Evolutionary conservation across 1,140 invertebrate species (phyloP), one percentile per base, ranked within the genome.

Genomic region (Scaptomyza graminum): DNA sequence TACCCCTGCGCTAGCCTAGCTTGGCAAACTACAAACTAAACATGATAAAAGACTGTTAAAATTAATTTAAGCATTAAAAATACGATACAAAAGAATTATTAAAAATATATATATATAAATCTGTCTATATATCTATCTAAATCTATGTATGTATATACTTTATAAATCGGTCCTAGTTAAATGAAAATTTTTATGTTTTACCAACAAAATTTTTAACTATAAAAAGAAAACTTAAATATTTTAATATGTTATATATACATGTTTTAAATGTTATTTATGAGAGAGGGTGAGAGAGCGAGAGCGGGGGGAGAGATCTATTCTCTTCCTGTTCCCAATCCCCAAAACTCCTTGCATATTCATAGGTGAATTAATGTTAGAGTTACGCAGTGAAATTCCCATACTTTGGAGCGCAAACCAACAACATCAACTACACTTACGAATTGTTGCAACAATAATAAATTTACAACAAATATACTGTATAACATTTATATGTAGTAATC

Each of bases 1-100:
- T n/a, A n/a, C n/a, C n/a, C 22, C 52, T 18, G 9, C 18, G 9
- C 18, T 57, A 54, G 13, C 63, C 47, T 28, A 43, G 47, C 28
- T 59, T 34, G 31, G 46, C 25, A 55, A 47, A 39, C 61, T 64
- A 67, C 72, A 79, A 85, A 85, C 81, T 85, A 85, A 85, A 81
- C 77, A 82, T 85, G 82, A 85, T 87, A 85, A 81, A 85, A 85
- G 82, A 85, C 82, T 85, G 82, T 82, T 85, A 85, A 52, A 75
- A 81, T 72, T 72, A 72, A 59, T 67, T 18, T 66, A 67, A 71
- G 68, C 16, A 18, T 16, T 60, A 54, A 66, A 13, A 25, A 67
- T 62, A 22, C 18, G 18, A 22, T 22, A 18, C 18, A 78, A 75
- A 9, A 9, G 2, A 12, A 11, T 12, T n/a, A 41, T 1, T 0